These are phyloP conservation scores for Microcebus griseorufus DNA, from an alignment of 2,113 vertebrate genomes.

Conservation along the genomic window DNA sequence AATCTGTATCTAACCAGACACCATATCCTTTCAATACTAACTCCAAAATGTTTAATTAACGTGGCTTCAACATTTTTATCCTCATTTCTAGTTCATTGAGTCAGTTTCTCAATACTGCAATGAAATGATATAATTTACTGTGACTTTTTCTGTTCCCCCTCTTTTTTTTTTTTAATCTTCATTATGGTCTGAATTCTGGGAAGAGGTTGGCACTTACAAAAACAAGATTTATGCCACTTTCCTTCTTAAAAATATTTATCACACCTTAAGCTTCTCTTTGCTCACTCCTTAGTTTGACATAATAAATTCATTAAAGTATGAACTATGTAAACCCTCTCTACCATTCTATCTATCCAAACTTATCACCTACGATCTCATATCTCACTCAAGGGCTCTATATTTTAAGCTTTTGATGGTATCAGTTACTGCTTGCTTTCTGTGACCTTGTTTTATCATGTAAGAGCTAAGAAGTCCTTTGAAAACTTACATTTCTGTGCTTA, in stretches of 20 bases:
- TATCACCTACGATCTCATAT: not conserved
- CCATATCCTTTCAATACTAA: not conserved
- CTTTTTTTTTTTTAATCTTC: not conserved
- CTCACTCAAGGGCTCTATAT: not conserved
- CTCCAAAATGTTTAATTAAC: not conserved
- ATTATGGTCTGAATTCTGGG: not conserved
- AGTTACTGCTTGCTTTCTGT: not conserved
- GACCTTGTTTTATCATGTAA: not conserved
- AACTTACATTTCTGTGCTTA: not conserved
- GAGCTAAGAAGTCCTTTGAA: not conserved
- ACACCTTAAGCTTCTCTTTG: not conserved
- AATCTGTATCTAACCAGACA: not conserved
- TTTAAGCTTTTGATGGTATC: not conserved
- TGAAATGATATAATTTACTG: not conserved
- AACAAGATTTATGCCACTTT: not conserved
- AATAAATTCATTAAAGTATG: not conserved
- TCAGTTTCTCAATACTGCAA: not conserved
- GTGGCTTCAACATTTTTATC: not conserved
- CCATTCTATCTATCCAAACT: not conserved
- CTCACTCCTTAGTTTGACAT: not conserved
- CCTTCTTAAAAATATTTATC: not conserved
- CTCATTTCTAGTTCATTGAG: not conserved
- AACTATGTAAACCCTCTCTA: not conserved
- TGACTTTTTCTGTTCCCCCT: not conserved
- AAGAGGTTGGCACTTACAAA: not conserved